Evolutionary conservation across 53 echinoderm and acorn worm genomes (phyloP).

Genomic region (Crossaster papposus): DNA sequence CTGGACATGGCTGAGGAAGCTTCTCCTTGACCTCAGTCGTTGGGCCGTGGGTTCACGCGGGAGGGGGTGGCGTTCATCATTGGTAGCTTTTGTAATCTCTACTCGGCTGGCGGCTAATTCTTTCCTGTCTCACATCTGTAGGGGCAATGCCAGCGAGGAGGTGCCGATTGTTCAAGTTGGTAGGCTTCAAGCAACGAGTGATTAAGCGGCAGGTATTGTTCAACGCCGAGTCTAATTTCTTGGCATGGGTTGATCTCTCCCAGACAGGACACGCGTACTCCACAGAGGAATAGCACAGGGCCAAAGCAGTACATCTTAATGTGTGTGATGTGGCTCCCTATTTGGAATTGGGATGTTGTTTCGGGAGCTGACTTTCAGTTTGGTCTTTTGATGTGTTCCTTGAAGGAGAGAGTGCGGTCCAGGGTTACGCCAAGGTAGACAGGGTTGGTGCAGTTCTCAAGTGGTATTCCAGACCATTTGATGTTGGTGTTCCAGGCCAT

Average conservation of each 20-base stretch:
- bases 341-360: conserved; percentile 9
- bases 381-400: conserved; percentile 17
- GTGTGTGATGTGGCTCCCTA: no score
- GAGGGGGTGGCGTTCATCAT: conserved; percentile 6
- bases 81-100: neutral
- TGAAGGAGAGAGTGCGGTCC: neutral
- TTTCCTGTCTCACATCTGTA: conserved; percentile 18
- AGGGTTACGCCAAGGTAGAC: neutral
- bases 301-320: no score
- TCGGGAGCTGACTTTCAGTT: neutral
- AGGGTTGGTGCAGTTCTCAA: no score
- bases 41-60: no score
- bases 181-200: no score
- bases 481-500: no score
- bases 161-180: conserved; percentile 26
- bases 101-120: neutral
- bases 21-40: no score
- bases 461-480: no score
- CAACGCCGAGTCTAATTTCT: conserved; percentile 32
- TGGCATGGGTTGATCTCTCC: conserved; percentile 55
- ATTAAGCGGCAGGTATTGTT: conserved; percentile 45
- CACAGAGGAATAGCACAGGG: no score
- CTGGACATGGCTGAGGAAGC: no score
- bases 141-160: conserved; percentile 38
- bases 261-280: no score